Conservation (phyloP, 2,888 invertebrate species). For the Orthosia gracilis region DNA sequence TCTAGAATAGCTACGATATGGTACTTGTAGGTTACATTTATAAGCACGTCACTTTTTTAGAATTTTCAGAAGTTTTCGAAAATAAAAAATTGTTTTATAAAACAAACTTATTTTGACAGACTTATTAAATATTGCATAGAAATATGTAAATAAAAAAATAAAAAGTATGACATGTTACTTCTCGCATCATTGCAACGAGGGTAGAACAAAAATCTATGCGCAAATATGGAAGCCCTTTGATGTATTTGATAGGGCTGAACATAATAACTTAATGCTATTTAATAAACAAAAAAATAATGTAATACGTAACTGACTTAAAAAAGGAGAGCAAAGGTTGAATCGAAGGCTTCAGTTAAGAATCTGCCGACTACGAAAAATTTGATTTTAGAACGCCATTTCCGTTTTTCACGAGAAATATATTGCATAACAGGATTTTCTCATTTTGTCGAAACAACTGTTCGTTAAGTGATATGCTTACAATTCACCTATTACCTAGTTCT, state of each 20-base stretch:
- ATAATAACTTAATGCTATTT: slow-evolving; percentile 15
- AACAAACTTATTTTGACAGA: neutral
- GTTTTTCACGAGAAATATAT: slow-evolving; percentile 18
- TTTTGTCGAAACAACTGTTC: slow-evolving; percentile 4
- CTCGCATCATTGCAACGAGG: slow-evolving; percentile 1
- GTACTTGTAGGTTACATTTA: slow-evolving; percentile 73
- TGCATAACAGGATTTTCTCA: neutral
- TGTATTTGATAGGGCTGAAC: slow-evolving; percentile 29
- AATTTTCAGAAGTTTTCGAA: neutral
- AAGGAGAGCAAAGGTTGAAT: neutral
- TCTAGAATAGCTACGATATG: slow-evolving; percentile 86
- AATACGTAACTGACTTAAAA: slow-evolving; percentile 6
- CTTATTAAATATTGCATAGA: slow-evolving; percentile 3
- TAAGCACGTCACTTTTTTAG: slow-evolving; percentile 77
- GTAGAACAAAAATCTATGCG: slow-evolving; percentile 15
- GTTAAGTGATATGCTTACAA: slow-evolving; percentile 67
- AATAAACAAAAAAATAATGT: slow-evolving; percentile 8
- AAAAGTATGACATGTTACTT: slow-evolving; percentile 24
- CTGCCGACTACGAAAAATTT: slow-evolving; percentile 1
- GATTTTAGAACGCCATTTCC: slow-evolving; percentile 7
- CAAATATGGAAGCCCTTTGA: slow-evolving; percentile 27
- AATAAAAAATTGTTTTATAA: neutral
- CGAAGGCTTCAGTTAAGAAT: slow-evolving; percentile 14
- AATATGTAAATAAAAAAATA: slow-evolving; percentile 32
- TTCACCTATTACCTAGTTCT: slow-evolving; percentile 57